These are phyloP conservation scores for Picathartes gymnocephalus DNA, from an alignment of 2,113 vertebrate species.

Conservation along the genomic window DNA sequence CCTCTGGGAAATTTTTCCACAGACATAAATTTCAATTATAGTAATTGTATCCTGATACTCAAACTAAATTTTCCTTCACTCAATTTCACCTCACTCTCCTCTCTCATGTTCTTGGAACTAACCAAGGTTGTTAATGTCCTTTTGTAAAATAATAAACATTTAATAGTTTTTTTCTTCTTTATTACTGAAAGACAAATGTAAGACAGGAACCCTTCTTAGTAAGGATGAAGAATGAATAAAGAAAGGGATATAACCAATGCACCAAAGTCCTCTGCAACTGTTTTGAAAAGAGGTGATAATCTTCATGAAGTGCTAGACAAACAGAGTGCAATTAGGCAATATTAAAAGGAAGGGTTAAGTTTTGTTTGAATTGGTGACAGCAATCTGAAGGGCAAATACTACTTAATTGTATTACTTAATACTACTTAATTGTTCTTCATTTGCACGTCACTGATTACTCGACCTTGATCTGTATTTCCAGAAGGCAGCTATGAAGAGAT, in stretches of 20 bases:
- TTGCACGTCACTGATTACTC: not conserved
- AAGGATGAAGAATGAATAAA: not conserved
- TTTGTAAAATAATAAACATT: not conserved
- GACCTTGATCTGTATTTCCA: not conserved
- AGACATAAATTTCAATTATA: constrained; percentile 40
- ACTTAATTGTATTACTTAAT: not conserved
- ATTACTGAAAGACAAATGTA: not conserved
- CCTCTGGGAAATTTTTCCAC: not conserved
- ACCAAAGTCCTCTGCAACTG: not conserved
- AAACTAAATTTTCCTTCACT: constrained; percentile 40
- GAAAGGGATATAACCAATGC: not conserved
- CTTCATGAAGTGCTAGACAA: not conserved
- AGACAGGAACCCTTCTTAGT: not conserved
- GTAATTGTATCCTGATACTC: constrained; percentile 18
- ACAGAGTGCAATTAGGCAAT: not conserved
- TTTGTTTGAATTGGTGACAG: not conserved
- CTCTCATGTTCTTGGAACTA: not conserved
- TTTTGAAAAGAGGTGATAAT: not conserved
- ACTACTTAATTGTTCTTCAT: not conserved
- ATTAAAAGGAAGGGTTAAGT: not conserved
- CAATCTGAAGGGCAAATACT: not conserved
- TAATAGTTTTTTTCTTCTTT: not conserved
- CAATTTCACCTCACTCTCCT: not conserved
- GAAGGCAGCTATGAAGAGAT: not conserved
- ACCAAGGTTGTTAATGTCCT: not conserved